These are phyloP conservation scores for Helicolenus hilgendorfi DNA, from an alignment of 2,797 vertebrate species.

Conservation along the genomic window DNA sequence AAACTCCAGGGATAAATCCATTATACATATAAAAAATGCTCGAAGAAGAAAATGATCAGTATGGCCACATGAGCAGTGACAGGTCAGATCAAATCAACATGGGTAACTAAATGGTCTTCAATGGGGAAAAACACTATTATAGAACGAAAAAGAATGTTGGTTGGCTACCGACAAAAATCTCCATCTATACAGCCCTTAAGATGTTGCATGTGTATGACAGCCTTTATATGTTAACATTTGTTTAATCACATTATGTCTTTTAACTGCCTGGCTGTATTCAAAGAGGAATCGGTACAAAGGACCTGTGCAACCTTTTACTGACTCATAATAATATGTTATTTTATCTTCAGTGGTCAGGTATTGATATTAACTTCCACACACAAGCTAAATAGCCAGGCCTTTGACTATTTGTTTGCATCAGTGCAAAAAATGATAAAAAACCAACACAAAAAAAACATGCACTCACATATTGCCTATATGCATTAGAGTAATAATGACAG, in stretches of 20 bases:
- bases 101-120: neutral
- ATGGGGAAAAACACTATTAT: neutral
- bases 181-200: conserved; percentile 7
- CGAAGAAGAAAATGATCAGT: neutral
- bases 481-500: neutral
- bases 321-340: neutral
- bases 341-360: conserved; percentile 9
- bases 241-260: conserved; percentile 45
- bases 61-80: neutral
- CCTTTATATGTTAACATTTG: conserved; percentile 45
- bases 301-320: conserved; percentile 34
- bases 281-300: conserved; percentile 19
- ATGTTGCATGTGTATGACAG: conserved; percentile 45
- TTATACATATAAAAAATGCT: neutral
- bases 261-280: conserved; percentile 40
- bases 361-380: conserved; percentile 14
- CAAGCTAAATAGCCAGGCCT: neutral
- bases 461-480: neutral
- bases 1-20: neutral
- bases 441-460: neutral
- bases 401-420: neutral
- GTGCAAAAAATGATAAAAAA: neutral
- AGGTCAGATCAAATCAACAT: conserved; percentile 3
- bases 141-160: neutral
- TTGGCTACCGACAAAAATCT: conserved; percentile 22